Percentiles rank a stretch among this genome's conserved stretches.
Evolutionary conservation across 2,888 invertebrate species (phyloP).

Genomic region (Odiellus spinosus): DNA sequence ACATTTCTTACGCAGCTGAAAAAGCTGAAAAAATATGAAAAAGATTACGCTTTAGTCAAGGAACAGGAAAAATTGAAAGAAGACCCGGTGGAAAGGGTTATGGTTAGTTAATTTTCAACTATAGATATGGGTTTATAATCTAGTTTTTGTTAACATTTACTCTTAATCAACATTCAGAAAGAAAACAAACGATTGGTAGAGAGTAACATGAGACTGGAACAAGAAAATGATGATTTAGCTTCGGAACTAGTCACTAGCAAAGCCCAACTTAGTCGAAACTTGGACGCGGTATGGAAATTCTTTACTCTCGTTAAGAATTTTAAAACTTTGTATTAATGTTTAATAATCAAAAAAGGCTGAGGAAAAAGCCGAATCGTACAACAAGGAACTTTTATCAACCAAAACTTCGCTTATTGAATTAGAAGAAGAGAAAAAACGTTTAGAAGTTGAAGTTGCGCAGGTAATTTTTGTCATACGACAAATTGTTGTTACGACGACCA

Average conservation of each 20-base stretch:
- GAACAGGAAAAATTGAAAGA: slow-evolving; percentile 34
- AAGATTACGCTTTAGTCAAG: slow-evolving; percentile 64
- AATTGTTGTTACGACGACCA: background rate
- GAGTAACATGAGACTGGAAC: slow-evolving; percentile 39
- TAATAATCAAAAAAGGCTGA: slow-evolving; percentile 27
- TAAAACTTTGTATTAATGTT: no score
- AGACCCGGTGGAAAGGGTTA: slow-evolving; percentile 35
- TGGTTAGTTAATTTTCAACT: slow-evolving; percentile 25
- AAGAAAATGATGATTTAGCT: slow-evolving; percentile 42
- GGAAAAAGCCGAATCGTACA: slow-evolving; percentile 32
- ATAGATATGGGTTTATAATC: background rate
- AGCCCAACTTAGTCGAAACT: slow-evolving; percentile 31
- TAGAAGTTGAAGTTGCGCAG: slow-evolving; percentile 44
- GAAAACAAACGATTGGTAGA: slow-evolving; percentile 37
- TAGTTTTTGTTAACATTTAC: slow-evolving; percentile 1
- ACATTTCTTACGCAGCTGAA: slow-evolving; percentile 28
- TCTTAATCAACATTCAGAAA: slow-evolving; percentile 16
- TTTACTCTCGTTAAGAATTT: no score
- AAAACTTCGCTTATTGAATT: slow-evolving; percentile 41
- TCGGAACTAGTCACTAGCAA: slow-evolving; percentile 40
- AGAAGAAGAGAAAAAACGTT: slow-evolving; percentile 51
- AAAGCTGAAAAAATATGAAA: slow-evolving; percentile 84
- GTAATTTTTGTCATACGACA: no score
- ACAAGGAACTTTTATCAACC: slow-evolving; percentile 30
- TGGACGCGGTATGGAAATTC: slow-evolving; percentile 24